A percentile compares a stretch with the other conserved stretches of the same genome.
Evolutionary conservation across 92 coral and sea anemone genomes (phyloP).

Genomic region (Phenganax stokvisi): DNA sequence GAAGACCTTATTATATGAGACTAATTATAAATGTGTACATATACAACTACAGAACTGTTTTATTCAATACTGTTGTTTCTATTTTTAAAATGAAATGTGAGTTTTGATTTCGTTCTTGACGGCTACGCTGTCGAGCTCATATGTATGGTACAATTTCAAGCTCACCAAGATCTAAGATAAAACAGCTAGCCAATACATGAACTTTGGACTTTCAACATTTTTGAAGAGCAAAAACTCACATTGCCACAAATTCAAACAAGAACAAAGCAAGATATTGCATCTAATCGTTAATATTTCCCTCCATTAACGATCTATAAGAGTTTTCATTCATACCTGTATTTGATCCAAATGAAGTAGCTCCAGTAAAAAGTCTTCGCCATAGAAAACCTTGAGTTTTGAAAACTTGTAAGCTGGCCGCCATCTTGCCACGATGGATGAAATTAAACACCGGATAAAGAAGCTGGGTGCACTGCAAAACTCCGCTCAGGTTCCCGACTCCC

Average conservation of each 20-base stretch:
- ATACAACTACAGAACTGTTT: too few species aligned
- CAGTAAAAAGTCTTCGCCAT: conserved; percentile 26
- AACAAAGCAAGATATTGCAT: too few species aligned
- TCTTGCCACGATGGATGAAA: conserved; percentile 47
- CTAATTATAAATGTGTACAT: too few species aligned
- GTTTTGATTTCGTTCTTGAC: too few species aligned
- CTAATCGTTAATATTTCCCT: not conserved
- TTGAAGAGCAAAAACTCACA: not conserved
- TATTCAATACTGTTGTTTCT: too few species aligned
- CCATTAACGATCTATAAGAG: too few species aligned
- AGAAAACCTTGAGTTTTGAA: conserved; percentile 12
- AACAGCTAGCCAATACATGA: not conserved
- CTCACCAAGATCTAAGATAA: too few species aligned
- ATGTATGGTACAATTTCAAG: too few species aligned
- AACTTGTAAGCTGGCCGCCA: conserved; percentile 77
- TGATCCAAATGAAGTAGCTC: not conserved
- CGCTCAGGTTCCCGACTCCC: too few species aligned
- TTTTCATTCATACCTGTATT: conserved; percentile 3
- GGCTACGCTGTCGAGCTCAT: too few species aligned
- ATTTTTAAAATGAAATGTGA: too few species aligned
- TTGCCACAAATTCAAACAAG: not conserved
- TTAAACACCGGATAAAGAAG: not conserved
- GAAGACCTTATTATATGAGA: too few species aligned
- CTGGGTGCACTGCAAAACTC: not conserved
- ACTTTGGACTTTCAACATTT: not conserved